Conservation (phyloP, 2,888 invertebrate genomes). For the Balanococcus diminutus region DNA sequence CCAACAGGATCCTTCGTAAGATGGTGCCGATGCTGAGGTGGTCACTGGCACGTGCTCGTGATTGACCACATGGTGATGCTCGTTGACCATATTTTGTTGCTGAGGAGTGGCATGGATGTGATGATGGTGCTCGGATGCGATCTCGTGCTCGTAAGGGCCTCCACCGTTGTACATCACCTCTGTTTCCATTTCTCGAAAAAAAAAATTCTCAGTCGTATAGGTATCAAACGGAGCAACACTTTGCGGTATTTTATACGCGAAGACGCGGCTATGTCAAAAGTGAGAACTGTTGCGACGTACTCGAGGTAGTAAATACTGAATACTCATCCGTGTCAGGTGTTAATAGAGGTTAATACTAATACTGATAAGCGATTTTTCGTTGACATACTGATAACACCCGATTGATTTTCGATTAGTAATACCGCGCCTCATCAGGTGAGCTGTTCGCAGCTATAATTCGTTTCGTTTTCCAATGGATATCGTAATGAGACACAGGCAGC, state of each 20-base stretch:
- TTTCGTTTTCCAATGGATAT: neutral
- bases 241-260: neutral
- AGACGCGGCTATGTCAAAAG: neutral
- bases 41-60: conserved; percentile 12
- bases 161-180: conserved; percentile 17
- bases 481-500: neutral
- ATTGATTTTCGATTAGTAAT: conserved; percentile 51
- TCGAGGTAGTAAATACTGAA: conserved; percentile 10
- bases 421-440: neutral
- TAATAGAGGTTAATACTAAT: conserved; percentile 46
- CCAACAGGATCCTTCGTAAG: conserved; percentile 63
- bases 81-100: conserved; percentile 6
- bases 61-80: conserved; percentile 26
- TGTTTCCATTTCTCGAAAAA: conserved; percentile 2
- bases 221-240: neutral
- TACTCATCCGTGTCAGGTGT: conserved; percentile 12
- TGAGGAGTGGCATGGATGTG: neutral
- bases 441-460: too few relatives aligned
- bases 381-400: conserved; percentile 48
- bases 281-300: conserved; percentile 1
- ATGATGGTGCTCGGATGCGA: conserved; percentile 44
- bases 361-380: conserved; percentile 49
- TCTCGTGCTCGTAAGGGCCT: conserved; percentile 18
- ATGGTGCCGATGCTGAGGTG: neutral
- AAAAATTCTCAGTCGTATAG: too few relatives aligned